Base-by-base conservation (phyloP, 2,797 vertebrate species). In the Philypnodon macrostomus region DNA sequence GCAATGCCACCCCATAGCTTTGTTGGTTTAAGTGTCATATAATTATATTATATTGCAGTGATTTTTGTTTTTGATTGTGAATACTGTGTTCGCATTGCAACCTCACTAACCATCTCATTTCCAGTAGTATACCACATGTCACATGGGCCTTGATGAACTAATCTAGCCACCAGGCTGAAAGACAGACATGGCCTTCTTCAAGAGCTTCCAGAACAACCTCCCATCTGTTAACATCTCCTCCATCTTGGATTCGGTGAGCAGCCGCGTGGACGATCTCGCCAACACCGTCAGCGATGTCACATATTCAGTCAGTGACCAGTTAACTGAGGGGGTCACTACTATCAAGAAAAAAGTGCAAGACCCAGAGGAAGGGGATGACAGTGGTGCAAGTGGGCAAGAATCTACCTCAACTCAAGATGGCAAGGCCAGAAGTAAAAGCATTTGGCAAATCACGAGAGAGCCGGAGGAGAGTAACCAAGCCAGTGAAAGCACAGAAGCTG, bases 131-230 rank as follows among this genome's bases (percentile, higher is more conserved):
- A 29, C 13, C 13, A 10, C 38, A 26, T 73, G 73, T n/a, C n/a
- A n/a, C n/a, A n/a, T n/a, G n/a, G n/a, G n/a, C 59, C 66, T 64
- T 51, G 63, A 82, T 72, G 72, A 84, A 66, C 53, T 85, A 70
- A 81, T 71, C 70, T 64, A 24, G 38, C 3, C 31, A 32, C 51
- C 65, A 29, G 48, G 62, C 27, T 11, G 63, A 59, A 45, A 1
- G 49, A 47, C 73, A 61, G 65, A 61, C 51, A 98, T 99, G 96
- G 91, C 94, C 0, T 98, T 99, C 90, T 96, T 99, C 83, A 95
- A 88, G 84, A 95, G 71, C 79, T 92, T 99, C 65, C 93, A 95
- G 44, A 91, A 91, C 73, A 95, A 82, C 78, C 88, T 98, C 14
- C 89, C 90, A 2, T 85, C 90, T 38, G 95, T 95, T 53, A 95